These are phyloP conservation scores for Percina caprodes DNA, from an alignment of 2,113 vertebrate species.

Conservation along the genomic window DNA sequence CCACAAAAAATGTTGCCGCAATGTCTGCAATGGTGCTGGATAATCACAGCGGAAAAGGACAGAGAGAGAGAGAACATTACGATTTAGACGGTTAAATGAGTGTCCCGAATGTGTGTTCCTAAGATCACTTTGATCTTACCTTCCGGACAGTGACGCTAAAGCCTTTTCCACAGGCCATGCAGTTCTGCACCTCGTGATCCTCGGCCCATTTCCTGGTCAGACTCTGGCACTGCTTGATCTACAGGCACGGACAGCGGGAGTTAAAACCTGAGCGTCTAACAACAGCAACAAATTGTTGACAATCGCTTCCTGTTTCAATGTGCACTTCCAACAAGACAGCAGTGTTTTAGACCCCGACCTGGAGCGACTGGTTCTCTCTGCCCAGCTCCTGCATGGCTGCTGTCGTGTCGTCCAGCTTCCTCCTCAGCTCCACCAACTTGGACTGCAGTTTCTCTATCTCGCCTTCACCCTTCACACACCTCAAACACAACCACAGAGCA, in stretches of 20 bases:
- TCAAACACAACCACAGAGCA: slow-evolving; percentile 59
- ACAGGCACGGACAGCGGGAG: background rate
- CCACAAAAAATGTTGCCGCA: slow-evolving; percentile 99
- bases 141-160: slow-evolving; percentile 95
- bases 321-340: background rate
- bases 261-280: background rate
- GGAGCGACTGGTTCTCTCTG: slow-evolving; percentile 96
- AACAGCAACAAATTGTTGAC: background rate
- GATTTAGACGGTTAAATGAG: background rate
- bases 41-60: slow-evolving; percentile 29
- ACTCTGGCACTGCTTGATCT: slow-evolving; percentile 97
- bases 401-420: slow-evolving; percentile 96
- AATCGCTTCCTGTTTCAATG: background rate
- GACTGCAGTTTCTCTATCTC: slow-evolving; percentile 98
- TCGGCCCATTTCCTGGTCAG: slow-evolving; percentile 98
- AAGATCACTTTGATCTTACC: slow-evolving; percentile 79
- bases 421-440: slow-evolving; percentile 93
- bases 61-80: background rate
- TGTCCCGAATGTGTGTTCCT: background rate
- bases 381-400: slow-evolving; percentile 98
- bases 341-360: slow-evolving; percentile 82
- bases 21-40: slow-evolving; percentile 97
- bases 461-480: slow-evolving; percentile 97
- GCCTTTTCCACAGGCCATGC: slow-evolving; percentile 96
- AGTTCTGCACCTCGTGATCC: slow-evolving; percentile 97